Percentiles rank a stretch among this genome's conserved stretches.
phyloP scores from a whole-genome alignment of 2,113 vertebrate species.

The Myanophis thanlyinensis region DNA sequence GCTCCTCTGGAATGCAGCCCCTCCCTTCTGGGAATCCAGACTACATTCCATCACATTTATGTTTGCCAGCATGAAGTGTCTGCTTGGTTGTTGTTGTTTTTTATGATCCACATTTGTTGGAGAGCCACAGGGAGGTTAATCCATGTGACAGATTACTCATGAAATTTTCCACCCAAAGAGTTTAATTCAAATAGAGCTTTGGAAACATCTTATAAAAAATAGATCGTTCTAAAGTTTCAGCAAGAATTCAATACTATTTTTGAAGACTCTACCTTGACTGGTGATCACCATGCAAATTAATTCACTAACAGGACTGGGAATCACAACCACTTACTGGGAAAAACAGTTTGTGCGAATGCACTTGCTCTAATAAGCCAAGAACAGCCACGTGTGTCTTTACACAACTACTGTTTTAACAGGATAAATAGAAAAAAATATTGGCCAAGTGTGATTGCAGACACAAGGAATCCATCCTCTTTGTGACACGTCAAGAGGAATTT shows the following conservation, averaged over 20 bases:
- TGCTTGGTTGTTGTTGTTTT: not conserved
- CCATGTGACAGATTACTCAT: not conserved
- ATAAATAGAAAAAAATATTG: too few relatives aligned
- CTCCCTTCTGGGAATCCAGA: not conserved
- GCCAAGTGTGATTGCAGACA: too few relatives aligned
- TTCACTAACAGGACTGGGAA: not conserved
- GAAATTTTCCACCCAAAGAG: not conserved
- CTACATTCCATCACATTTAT: not conserved
- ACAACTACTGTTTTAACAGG: not conserved
- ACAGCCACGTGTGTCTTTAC: not conserved
- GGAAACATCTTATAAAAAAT: not conserved
- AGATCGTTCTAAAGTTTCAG: not conserved
- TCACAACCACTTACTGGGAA: not conserved
- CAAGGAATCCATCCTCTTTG: too few relatives aligned
- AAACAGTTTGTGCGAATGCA: not conserved
- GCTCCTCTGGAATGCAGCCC: not conserved
- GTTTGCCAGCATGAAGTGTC: not conserved
- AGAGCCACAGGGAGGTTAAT: not conserved
- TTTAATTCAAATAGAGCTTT: not conserved
- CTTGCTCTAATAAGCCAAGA: not conserved
- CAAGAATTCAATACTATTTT: not conserved
- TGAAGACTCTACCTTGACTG: not conserved
- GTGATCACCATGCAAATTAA: not conserved
- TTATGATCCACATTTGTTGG: too few relatives aligned
- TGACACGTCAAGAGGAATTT: too few relatives aligned